phyloP scores from a whole-genome alignment of 2,888 invertebrate genomes.

The Gisinianus flammeolus region DNA sequence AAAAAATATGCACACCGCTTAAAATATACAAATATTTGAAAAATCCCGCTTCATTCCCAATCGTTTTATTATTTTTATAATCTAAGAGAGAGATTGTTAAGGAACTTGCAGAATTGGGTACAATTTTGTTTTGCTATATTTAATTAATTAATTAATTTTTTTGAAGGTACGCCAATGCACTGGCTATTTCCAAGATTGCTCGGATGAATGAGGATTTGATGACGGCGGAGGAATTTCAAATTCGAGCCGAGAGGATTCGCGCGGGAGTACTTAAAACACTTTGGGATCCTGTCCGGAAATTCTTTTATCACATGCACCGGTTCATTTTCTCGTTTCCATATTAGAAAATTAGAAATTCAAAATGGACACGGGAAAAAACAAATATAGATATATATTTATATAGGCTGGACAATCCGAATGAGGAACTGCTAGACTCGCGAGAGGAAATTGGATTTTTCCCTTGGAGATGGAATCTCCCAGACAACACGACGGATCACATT shows the following conservation, averaged over 20 bases:
- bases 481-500: constrained; percentile 41
- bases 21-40: too few species aligned
- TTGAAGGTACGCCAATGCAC: constrained; percentile 51
- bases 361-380: too few species aligned
- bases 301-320: constrained; percentile 49
- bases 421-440: constrained; percentile 51
- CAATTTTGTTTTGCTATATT: too few species aligned
- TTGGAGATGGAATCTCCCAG: constrained; percentile 52
- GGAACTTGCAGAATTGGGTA: too few species aligned
- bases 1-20: too few species aligned
- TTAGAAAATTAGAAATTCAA: too few species aligned
- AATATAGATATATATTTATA: too few species aligned
- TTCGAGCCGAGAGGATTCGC: constrained; percentile 42
- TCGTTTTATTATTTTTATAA: too few species aligned
- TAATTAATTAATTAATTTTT: too few species aligned
- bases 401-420: constrained; percentile 52
- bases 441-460: constrained; percentile 57
- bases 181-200: constrained; percentile 54
- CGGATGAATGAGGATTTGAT: constrained; percentile 43
- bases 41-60: too few species aligned
- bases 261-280: constrained; percentile 44
- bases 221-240: constrained; percentile 45
- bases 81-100: too few species aligned
- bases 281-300: constrained; percentile 54
- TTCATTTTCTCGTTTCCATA: too few species aligned